These are phyloP conservation scores for Hippopotamyrus pictus DNA, from an alignment of 2,797 vertebrate species.

Conservation along the genomic window DNA sequence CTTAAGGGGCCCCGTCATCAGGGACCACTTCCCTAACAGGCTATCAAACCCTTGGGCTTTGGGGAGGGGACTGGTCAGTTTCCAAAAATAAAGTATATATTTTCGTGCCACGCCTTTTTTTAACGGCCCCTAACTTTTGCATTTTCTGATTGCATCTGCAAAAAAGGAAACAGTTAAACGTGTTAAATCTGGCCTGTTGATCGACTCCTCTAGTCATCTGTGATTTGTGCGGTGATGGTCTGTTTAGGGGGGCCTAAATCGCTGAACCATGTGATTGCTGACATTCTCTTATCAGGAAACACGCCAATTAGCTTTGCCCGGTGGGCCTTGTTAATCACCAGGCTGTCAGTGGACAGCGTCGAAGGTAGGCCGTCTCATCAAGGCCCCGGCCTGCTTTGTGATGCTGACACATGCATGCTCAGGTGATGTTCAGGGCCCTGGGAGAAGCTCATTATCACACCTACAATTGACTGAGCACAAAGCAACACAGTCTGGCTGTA, in stretches of 20 bases:
- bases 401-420: background rate
- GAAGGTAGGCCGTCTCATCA: background rate
- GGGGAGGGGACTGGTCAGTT: background rate
- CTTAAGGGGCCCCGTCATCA: background rate
- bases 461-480: background rate
- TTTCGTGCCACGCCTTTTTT: background rate
- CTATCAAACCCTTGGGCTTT: background rate
- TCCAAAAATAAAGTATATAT: background rate
- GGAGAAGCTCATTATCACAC: background rate
- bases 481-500: background rate
- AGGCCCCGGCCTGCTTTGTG: background rate
- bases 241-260: background rate
- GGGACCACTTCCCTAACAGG: background rate
- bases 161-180: background rate
- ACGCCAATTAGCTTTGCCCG: background rate
- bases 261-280: background rate
- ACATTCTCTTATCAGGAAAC: constrained; percentile 10
- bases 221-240: background rate
- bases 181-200: background rate
- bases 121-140: background rate
- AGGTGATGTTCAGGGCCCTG: background rate
- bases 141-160: background rate
- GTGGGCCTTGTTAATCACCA: constrained; percentile 7
- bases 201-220: background rate
- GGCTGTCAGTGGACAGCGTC: background rate